Evolutionary conservation across 2,797 vertebrate species (phyloP).

Genomic region (Notolepis coatsorum): DNA sequence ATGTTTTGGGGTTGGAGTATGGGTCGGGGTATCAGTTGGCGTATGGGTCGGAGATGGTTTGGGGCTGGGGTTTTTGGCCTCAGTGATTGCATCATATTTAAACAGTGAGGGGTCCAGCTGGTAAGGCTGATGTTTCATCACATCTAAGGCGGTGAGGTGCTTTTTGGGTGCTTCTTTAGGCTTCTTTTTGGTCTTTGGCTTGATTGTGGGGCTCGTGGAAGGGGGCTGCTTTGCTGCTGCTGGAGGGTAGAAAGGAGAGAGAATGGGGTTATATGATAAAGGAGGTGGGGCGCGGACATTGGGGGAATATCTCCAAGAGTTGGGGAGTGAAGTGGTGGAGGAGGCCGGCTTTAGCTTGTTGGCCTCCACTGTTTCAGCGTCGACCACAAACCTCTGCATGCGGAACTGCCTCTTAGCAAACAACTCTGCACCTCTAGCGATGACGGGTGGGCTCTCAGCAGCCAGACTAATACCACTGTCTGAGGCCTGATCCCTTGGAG

Average conservation of each 20-base stretch:
- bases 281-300: constrained; percentile 94
- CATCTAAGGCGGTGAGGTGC: constrained; percentile 89
- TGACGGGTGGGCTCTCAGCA: constrained; percentile 82
- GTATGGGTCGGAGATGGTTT: constrained; percentile 61
- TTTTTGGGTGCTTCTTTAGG: constrained; percentile 85
- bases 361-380: constrained; percentile 89
- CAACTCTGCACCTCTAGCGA: constrained; percentile 91
- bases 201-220: constrained; percentile 71
- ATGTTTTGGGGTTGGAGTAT: constrained; percentile 55
- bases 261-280: constrained; percentile 92
- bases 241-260: constrained; percentile 89
- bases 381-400: constrained; percentile 96
- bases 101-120: constrained; percentile 93
- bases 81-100: constrained; percentile 86
- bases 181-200: constrained; percentile 79
- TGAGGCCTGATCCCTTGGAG: constrained; percentile 61
- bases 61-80: constrained; percentile 74
- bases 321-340: constrained; percentile 90
- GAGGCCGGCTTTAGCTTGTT: constrained; percentile 85
- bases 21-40: too few species aligned
- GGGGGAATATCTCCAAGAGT: constrained; percentile 94
- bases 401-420: constrained; percentile 94
- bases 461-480: constrained; percentile 66
- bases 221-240: constrained; percentile 85
- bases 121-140: constrained; percentile 98